Conservation (phyloP, 2,888 invertebrate genomes). For the Drosophila percnosoma region DNA sequence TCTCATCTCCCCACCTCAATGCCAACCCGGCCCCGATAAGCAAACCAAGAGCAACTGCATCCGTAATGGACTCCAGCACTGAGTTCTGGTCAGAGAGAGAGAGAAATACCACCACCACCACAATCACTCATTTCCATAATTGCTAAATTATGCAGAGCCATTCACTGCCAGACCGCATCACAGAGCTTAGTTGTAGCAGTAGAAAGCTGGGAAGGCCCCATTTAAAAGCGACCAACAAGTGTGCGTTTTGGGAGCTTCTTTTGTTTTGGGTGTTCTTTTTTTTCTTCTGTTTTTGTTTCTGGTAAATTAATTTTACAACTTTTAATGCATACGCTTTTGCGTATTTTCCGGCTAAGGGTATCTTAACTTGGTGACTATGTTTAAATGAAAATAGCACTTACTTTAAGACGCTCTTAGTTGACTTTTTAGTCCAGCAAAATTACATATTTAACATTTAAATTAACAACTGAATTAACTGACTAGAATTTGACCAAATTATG, state of each 20-base stretch:
- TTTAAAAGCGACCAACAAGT: constrained; percentile 62
- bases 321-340: constrained; percentile 24
- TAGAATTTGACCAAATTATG: not conserved
- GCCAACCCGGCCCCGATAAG: constrained; percentile 49
- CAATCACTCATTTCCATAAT: constrained; percentile 74
- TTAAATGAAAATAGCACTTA: not conserved
- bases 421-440: too few species aligned
- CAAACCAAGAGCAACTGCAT: constrained; percentile 50
- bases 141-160: constrained; percentile 76
- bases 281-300: constrained; percentile 55
- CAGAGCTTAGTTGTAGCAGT: constrained; percentile 19
- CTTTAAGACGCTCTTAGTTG: not conserved
- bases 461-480: not conserved
- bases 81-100: constrained; percentile 32
- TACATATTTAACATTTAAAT: not conserved
- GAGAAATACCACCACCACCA: constrained; percentile 29
- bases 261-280: constrained; percentile 44
- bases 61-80: constrained; percentile 61
- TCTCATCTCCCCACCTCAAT: not conserved
- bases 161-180: constrained; percentile 33
- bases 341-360: constrained; percentile 15
- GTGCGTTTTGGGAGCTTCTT: constrained; percentile 60
- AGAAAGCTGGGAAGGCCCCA: constrained; percentile 26
- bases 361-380: not conserved
- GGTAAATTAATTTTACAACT: constrained; percentile 75